Evolutionary conservation across 2,888 invertebrate genomes (phyloP), one percentile per base, ranked within the genome.

Genomic region (Lasius platythorax): DNA sequence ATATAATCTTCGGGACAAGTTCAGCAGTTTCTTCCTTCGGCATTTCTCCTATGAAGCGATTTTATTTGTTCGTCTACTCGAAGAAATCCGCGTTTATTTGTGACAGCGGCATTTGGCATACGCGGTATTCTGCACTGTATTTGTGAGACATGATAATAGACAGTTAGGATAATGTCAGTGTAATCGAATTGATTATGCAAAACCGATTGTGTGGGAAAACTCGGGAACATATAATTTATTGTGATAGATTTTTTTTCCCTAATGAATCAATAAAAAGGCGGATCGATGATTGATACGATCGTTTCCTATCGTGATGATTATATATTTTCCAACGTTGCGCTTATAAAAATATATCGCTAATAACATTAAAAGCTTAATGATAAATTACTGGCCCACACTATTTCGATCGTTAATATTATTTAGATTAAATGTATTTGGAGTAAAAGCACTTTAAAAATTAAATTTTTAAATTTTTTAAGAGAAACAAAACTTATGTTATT

Each of bases 181-280:
- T 40, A 81, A 72, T 72, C 28, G 46, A 72, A 72, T 72, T 50
- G 46, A 81, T 79, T 72, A 61, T 37, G 37, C 28, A 28, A 46
- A 72, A 81, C n/a, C 12, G 40, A 78, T 61, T 43, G 70, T 79
- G 58, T 70, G 58, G 30, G 72, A 61, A 61, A 81, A 46, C 61
- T 46, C 33, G n/a, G 18, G 40, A 76, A 64, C 11, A 15, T 53
- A 9, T 46, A 72, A 61, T 72, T 33, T 23, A 43, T 58, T 30
- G 23, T 23, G 40, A 8, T 72, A 11, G 15, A 70, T 79, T 70
- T 40, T 68, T 53, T 43, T 72, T 23, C 12, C n/a, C 12, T 53
- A 18, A 53, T 30, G 4, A 50, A 30, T 30, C n/a, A n/a, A 56
- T n/a, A n/a, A 11, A 56, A 63, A 56, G 18, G 18, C 33, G 15